These are phyloP conservation scores for Clupea harengus DNA, from an alignment of 2,113 vertebrate genomes.

Conservation along the genomic window DNA sequence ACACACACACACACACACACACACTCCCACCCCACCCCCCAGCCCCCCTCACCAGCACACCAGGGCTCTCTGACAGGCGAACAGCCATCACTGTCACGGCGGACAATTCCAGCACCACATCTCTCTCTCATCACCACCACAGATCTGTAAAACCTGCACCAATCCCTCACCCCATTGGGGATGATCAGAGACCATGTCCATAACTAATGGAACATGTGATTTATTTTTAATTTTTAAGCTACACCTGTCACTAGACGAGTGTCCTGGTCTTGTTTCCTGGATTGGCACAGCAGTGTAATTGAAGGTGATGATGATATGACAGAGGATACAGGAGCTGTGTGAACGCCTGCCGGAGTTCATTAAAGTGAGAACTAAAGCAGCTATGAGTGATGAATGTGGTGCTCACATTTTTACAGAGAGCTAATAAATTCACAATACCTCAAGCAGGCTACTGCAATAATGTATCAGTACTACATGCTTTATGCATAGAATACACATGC, in stretches of 20 bases:
- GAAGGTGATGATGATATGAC: neutral
- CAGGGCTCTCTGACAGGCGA: neutral
- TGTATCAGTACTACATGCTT: neutral
- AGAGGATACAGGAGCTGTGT: neutral
- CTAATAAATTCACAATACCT: neutral
- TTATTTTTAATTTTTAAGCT: neutral
- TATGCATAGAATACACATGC: neutral
- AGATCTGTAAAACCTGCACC: neutral
- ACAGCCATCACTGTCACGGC: neutral
- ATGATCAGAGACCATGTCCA: neutral
- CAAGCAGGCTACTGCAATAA: neutral
- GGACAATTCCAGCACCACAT: neutral
- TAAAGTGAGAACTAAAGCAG: neutral
- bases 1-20: slow-evolving; percentile 1
- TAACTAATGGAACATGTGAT: too few relatives aligned
- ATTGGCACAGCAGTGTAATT: neutral
- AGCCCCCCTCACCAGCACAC: neutral
- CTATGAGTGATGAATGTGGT: neutral
- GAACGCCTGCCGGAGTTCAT: neutral
- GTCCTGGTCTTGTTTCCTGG: neutral
- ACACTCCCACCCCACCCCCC: neutral
- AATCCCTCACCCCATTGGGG: neutral
- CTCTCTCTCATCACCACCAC: neutral
- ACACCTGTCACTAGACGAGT: neutral
- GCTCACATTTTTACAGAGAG: neutral